Conservation (phyloP, 1,140 invertebrate species). For the Mylabris phalerata region DNA sequence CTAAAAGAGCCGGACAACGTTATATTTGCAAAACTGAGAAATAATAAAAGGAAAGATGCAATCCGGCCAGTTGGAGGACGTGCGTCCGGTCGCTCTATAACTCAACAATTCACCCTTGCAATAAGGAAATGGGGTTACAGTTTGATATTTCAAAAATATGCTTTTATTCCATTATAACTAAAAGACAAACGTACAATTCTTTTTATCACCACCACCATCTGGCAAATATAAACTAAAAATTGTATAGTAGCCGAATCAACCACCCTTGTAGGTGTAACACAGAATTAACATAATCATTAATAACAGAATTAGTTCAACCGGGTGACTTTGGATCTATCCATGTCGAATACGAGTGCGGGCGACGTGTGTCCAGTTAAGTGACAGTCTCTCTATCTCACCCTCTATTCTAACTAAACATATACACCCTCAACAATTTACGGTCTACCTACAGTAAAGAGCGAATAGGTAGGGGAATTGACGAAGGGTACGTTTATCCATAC, state of each 20-base stretch:
- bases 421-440: neutral
- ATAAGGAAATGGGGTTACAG: constrained; percentile 19
- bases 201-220: too few species aligned
- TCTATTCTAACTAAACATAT: neutral
- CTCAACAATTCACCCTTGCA: neutral
- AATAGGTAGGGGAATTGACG: constrained; percentile 15
- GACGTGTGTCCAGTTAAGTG: constrained; percentile 31
- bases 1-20: constrained; percentile 10
- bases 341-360: constrained; percentile 23
- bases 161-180: constrained; percentile 20
- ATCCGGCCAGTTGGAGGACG: neutral
- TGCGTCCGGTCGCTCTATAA: neutral
- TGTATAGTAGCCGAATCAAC: neutral
- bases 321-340: constrained; percentile 9
- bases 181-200: too few species aligned
- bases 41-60: neutral
- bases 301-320: constrained; percentile 14
- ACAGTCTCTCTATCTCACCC: constrained; percentile 13
- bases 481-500: too few species aligned
- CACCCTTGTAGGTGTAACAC: constrained; percentile 8
- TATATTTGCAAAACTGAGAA: neutral
- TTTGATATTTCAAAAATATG: constrained; percentile 26
- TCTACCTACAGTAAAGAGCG: neutral
- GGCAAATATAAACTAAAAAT: too few species aligned
- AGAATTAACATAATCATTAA: constrained; percentile 24